These are phyloP conservation scores for Rhorus exstirpatorius DNA, from an alignment of 2,888 invertebrate species.

Conservation along the genomic window DNA sequence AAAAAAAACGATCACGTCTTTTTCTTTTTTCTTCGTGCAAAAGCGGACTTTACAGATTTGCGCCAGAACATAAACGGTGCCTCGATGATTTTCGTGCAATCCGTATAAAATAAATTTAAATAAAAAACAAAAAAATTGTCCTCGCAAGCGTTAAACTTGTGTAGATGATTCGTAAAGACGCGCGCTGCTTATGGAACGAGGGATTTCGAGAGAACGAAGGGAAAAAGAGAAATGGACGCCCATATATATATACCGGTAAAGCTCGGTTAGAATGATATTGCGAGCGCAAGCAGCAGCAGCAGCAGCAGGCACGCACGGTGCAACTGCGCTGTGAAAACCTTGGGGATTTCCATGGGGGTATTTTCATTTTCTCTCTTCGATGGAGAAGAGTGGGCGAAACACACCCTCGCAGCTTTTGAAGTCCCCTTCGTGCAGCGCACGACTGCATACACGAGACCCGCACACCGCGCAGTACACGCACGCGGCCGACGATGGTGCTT, in stretches of 20 bases:
- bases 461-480: conserved; percentile 8
- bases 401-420: conserved; percentile 36
- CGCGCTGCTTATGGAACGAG: neutral
- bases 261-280: conserved; percentile 64
- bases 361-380: conserved; percentile 69
- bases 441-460: conserved; percentile 7
- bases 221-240: conserved; percentile 18
- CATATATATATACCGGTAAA: neutral
- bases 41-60: no score
- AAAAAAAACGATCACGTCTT: no score
- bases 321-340: conserved; percentile 67
- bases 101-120: no score
- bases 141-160: neutral
- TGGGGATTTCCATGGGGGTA: conserved; percentile 70
- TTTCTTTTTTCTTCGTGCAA: no score
- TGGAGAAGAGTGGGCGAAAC: conserved; percentile 47
- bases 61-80: no score
- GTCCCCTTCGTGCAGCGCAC: conserved; percentile 22
- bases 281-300: no score
- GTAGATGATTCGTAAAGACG: neutral
- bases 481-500: conserved; percentile 1
- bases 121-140: no score
- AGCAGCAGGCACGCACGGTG: conserved; percentile 42
- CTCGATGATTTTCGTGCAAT: no score
- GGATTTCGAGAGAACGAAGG: conserved; percentile 2